Conservation (phyloP, 2,888 invertebrate species). For the Eilema sororculum region DNA sequence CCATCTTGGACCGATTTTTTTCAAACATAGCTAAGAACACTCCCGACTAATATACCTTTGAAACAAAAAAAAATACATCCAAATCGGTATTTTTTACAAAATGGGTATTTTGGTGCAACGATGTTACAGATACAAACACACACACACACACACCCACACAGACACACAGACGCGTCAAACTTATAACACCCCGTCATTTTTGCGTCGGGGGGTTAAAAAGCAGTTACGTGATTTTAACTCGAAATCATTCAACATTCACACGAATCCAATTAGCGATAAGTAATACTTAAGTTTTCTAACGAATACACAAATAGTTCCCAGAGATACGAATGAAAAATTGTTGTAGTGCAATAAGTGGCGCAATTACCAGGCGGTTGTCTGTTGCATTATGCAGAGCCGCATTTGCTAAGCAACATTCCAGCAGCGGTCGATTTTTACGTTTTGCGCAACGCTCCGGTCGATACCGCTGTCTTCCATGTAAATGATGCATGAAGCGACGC, state of each 20-base stretch:
- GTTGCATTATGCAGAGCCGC: conserved; percentile 34
- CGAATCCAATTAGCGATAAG: background rate
- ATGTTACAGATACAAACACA: too few species aligned
- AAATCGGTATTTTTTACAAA: too few species aligned
- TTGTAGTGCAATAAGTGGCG: conserved; percentile 9
- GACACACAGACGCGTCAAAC: too few species aligned
- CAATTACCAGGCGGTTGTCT: conserved; percentile 24
- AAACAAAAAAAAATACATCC: too few species aligned
- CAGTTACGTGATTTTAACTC: background rate
- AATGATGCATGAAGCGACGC: conserved; percentile 20
- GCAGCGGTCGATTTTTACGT: conserved; percentile 28
- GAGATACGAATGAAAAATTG: background rate
- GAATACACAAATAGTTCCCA: background rate
- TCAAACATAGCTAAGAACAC: too few species aligned
- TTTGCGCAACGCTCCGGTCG: conserved; percentile 30
- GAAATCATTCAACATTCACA: background rate
- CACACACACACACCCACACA: too few species aligned
- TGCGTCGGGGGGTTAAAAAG: background rate
- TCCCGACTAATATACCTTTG: too few species aligned
- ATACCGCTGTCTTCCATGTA: conserved; percentile 27
- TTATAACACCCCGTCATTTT: too few species aligned
- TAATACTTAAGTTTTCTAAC: background rate
- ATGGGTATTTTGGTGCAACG: too few species aligned
- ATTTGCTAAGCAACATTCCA: conserved; percentile 20
- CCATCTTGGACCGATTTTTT: too few species aligned